Conservation (phyloP, 2,888 invertebrate genomes). For the Apamea sordens region DNA sequence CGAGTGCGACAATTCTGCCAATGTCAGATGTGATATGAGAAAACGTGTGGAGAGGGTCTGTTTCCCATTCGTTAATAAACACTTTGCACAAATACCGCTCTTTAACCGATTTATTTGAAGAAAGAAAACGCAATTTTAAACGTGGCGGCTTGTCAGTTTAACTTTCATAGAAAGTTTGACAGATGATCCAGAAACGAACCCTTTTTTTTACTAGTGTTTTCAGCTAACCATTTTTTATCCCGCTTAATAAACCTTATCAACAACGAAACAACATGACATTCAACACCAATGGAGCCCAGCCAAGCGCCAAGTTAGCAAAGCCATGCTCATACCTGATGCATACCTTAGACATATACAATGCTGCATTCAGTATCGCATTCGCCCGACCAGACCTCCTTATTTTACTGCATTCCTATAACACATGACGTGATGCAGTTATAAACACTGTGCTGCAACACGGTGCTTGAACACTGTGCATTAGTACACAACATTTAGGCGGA, state of each 20-base stretch:
- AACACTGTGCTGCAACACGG: constrained; percentile 67
- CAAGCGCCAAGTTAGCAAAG: constrained; percentile 70
- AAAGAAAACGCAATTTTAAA: constrained; percentile 8
- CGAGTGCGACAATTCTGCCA: too few species aligned
- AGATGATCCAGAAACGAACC: not conserved
- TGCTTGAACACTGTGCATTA: constrained; percentile 43
- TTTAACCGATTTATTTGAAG: not conserved
- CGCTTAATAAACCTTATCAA: not conserved
- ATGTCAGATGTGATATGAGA: too few species aligned
- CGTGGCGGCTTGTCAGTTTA: constrained; percentile 8
- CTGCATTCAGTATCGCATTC: constrained; percentile 92
- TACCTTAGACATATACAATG: constrained; percentile 93
- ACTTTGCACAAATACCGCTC: not conserved
- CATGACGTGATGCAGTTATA: constrained; percentile 73
- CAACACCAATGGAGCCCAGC: constrained; percentile 50
- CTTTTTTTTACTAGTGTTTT: not conserved
- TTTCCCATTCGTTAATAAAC: too few species aligned
- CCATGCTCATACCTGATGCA: constrained; percentile 74
- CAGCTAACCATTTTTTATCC: not conserved
- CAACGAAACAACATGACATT: constrained; percentile 50
- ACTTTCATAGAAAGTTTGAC: not conserved
- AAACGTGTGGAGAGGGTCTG: too few species aligned
- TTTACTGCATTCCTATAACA: constrained; percentile 91
- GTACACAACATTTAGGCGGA: constrained; percentile 36
- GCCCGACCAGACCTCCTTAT: constrained; percentile 90